Percentiles rank a stretch among this genome's conserved stretches.
These are phyloP conservation scores for Tetragnatha versicolor DNA, from an alignment of 1,140 invertebrate species.

Conservation along the genomic window DNA sequence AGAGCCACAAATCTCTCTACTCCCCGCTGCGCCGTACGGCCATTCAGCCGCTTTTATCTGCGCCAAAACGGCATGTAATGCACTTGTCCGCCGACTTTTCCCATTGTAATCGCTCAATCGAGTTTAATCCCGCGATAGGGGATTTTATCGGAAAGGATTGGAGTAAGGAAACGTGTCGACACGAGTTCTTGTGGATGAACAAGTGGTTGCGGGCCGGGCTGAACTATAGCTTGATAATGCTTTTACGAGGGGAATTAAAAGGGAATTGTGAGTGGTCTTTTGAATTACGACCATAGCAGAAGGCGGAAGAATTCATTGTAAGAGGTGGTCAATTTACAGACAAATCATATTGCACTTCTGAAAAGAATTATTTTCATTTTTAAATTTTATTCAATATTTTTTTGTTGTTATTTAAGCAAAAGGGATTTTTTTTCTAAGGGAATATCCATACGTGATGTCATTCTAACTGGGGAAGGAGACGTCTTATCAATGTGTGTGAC, in stretches of 20 bases:
- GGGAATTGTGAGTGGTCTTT: not conserved
- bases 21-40: conserved; percentile 2
- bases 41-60: conserved; percentile 27
- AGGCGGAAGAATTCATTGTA: no score
- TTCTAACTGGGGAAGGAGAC: no score
- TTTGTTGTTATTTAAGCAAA: no score
- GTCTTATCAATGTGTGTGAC: no score
- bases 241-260: not conserved
- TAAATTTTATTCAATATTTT: no score
- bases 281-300: no score
- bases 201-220: not conserved
- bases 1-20: conserved; percentile 22
- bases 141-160: not conserved
- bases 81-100: conserved; percentile 15
- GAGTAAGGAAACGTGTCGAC: not conserved
- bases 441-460: no score
- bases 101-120: not conserved
- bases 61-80: conserved; percentile 34
- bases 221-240: not conserved
- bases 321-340: no score
- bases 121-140: not conserved
- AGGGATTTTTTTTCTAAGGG: no score
- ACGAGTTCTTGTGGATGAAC: not conserved
- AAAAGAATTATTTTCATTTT: no score
- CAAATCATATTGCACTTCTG: no score